Evolutionary conservation across 2,888 invertebrate genomes (phyloP).

Genomic region (Sthenelais limicola): DNA sequence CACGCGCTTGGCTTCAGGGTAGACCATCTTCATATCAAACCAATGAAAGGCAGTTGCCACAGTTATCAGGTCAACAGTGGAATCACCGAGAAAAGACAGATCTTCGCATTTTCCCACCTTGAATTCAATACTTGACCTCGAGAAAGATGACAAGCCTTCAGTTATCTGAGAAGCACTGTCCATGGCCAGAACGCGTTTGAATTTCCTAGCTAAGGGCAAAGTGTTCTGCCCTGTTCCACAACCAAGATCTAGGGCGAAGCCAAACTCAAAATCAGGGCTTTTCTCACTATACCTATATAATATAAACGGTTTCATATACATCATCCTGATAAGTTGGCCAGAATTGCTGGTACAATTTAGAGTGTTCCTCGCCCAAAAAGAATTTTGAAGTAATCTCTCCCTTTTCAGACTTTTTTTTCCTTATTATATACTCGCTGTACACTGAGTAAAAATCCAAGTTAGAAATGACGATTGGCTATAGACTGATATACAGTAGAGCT

Average conservation of each 20-base stretch:
- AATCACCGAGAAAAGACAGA: slow-evolving; percentile 1
- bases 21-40: slow-evolving; percentile 69
- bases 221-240: slow-evolving; percentile 76
- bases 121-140: slow-evolving; percentile 55
- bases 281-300: too few species aligned
- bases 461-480: too few species aligned
- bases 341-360: too few species aligned
- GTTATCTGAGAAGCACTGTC: slow-evolving; percentile 73
- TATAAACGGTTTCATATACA: too few species aligned
- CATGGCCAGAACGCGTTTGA: slow-evolving; percentile 72
- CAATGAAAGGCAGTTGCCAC: slow-evolving; percentile 19
- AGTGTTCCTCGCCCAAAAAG: too few species aligned
- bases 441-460: too few species aligned
- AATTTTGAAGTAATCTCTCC: too few species aligned
- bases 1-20: slow-evolving; percentile 71
- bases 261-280: too few species aligned
- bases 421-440: too few species aligned
- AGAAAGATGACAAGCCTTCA: slow-evolving; percentile 60
- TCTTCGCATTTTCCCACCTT: neutral
- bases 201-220: slow-evolving; percentile 70
- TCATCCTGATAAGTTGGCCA: too few species aligned
- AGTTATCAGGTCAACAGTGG: slow-evolving; percentile 66
- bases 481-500: too few species aligned
- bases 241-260: slow-evolving; percentile 73
- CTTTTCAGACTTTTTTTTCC: too few species aligned